These are phyloP conservation scores for Peromyscus melanophrys DNA, from an alignment of 2,797 vertebrate species.

Conservation along the genomic window DNA sequence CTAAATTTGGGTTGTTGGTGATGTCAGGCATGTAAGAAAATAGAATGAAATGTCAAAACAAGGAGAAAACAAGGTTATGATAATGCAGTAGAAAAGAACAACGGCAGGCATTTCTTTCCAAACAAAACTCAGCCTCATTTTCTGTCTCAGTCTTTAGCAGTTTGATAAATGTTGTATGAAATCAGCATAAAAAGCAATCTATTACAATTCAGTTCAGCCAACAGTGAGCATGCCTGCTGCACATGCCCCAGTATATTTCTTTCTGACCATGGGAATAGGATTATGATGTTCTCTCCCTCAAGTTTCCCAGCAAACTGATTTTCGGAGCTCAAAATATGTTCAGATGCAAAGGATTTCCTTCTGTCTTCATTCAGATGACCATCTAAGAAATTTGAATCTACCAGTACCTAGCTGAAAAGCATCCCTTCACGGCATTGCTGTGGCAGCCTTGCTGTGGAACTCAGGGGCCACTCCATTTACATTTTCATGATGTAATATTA, in stretches of 20 bases:
- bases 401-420: constrained; percentile 8
- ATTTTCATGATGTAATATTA: background rate
- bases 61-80: constrained; percentile 82
- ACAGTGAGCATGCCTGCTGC: background rate
- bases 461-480: background rate
- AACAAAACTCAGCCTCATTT: constrained; percentile 68
- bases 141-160: constrained; percentile 63
- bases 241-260: constrained; percentile 9
- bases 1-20: constrained; percentile 73
- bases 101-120: constrained; percentile 58
- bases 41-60: constrained; percentile 72
- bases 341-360: constrained; percentile 52
- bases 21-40: constrained; percentile 73
- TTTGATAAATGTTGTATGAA: constrained; percentile 84
- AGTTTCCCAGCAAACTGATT: constrained; percentile 52
- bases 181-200: constrained; percentile 79
- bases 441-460: background rate
- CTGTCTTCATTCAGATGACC: constrained; percentile 4
- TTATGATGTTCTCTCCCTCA: constrained; percentile 58
- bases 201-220: constrained; percentile 67
- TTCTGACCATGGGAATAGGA: constrained; percentile 62
- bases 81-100: constrained; percentile 76
- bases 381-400: constrained; percentile 33
- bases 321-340: constrained; percentile 48
- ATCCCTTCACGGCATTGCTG: background rate